Evolutionary conservation across 2,113 vertebrate species (phyloP), one percentile per base, ranked within the genome.

Genomic region (Uria lomvia): DNA sequence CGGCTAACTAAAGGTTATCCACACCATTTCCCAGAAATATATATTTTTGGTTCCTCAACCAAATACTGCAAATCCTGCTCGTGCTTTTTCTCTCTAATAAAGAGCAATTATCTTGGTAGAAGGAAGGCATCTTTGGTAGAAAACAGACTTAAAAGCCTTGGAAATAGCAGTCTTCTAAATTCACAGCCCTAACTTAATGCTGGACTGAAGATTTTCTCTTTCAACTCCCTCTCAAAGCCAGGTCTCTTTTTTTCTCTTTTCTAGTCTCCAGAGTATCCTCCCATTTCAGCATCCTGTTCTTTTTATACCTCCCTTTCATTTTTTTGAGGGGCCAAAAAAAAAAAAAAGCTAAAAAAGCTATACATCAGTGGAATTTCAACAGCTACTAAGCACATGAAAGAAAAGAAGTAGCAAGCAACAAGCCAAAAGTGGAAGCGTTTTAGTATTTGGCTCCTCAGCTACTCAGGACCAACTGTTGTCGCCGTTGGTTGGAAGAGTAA

Each of bases 271-370:
- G 53, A 85, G 40, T 11, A 92, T 17, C 47, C 16, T 71, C 16
- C 40, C 16, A 59, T 80, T 91, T 77, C 75, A 91, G 49, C 38
- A 89, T 49, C 45, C 55, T 65, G 18, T 23, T 83, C n/a, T 24
- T 86, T 75, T 67, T 55, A 80, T 17, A 56, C 4, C 14, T 76
- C 7, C 5, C 30, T 81, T 66, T 52, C 66, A 12, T 50, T 90
- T 90, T 47, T 62, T 15, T 5, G 9, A 4, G 13, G 1, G 8
- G 43, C 43, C 15, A 38, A 58, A 32, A n/a, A 6, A 10, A 19
- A 9, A 4, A 12, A 3, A 3, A 17, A 22, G 40, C 40, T 40
- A 10, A 4, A 1, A 0, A 6, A 23, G 6, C 9, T 26, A 22
- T 11, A 40, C 22, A 77, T 32, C 29, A 55, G 32, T 11, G 21